Evolutionary conservation across 1,140 invertebrate species (phyloP).

Genomic region (Drosophila pandora): DNA sequence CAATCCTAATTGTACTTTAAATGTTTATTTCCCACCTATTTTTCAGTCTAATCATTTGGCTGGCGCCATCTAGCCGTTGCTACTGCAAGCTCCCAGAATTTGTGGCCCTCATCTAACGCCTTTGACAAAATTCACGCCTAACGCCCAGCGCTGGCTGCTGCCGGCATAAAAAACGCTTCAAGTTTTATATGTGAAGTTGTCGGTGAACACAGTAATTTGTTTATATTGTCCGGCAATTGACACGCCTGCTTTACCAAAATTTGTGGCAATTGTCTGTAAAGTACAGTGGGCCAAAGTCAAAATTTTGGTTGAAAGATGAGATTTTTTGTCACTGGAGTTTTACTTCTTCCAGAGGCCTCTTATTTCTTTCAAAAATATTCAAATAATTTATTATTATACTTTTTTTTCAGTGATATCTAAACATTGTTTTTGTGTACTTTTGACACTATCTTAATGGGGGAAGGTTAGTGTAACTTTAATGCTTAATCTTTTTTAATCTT

Average conservation of each 20-base stretch:
- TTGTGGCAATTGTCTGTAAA: slow-evolving; percentile 69
- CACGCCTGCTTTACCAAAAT: slow-evolving; percentile 75
- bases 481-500: no score
- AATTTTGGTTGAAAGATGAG: slow-evolving; percentile 18
- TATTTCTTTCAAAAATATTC: no score
- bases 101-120: slow-evolving; percentile 24
- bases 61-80: slow-evolving; percentile 35
- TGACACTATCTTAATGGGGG: no score
- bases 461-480: no score
- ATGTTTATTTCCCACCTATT: slow-evolving; percentile 23
- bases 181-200: slow-evolving; percentile 20
- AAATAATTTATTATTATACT: no score
- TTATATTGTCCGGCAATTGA: slow-evolving; percentile 77
- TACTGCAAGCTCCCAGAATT: not conserved
- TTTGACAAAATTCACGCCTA: slow-evolving; percentile 4
- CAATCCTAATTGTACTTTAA: slow-evolving; percentile 47
- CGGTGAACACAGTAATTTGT: slow-evolving; percentile 57
- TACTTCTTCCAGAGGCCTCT: no score
- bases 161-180: slow-evolving; percentile 6
- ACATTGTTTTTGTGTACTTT: no score
- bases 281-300: slow-evolving; percentile 39
- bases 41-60: not conserved
- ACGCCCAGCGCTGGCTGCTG: slow-evolving; percentile 1
- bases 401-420: no score
- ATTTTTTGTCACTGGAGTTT: no score